A percentile compares a stretch with the other conserved stretches of the same genome.
Evolutionary conservation across 30 jellyfish, hydroid and myxozoan genomes (phyloP).

Genomic region (Chrysaora quinquecirrha): DNA sequence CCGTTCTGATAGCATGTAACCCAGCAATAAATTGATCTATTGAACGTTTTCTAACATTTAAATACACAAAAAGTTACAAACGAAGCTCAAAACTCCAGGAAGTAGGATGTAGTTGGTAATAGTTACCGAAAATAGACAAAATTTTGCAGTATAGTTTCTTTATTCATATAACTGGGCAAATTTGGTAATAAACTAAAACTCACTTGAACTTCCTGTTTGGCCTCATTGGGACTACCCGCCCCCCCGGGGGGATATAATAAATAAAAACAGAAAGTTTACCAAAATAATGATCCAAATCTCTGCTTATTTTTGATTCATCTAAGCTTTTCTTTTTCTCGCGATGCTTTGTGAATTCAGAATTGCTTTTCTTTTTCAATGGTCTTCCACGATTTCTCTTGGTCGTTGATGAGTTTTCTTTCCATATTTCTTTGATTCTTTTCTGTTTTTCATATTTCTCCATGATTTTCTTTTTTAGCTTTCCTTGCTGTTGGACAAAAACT

Average conservation of each 20-base stretch:
- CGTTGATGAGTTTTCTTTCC: conserved; percentile 18
- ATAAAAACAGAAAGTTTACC: conserved; percentile 16
- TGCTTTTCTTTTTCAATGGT: conserved; percentile 15
- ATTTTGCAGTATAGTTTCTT: no score
- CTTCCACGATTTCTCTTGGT: conserved; percentile 7
- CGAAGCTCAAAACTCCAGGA: no score
- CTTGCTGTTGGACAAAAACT: conserved; percentile 50
- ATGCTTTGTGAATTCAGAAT: not conserved
- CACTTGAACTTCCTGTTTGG: no score
- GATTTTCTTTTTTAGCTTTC: conserved; percentile 57
- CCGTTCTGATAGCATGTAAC: no score
- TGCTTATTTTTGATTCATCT: conserved; percentile 44
- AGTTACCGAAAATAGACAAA: no score
- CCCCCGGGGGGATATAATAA: not conserved
- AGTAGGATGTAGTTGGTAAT: no score
- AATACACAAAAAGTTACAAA: no score
- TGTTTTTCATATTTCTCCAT: conserved; percentile 74
- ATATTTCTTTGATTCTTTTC: conserved; percentile 45
- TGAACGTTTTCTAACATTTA: no score
- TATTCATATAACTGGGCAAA: no score
- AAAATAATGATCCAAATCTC: conserved; percentile 37
- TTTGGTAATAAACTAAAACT: no score
- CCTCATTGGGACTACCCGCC: no score
- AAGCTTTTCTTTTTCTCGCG: conserved; percentile 38
- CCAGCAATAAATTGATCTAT: no score